Evolutionary conservation across 2,113 vertebrate genomes (phyloP).

Genomic region (Rhinolophus sinicus): DNA sequence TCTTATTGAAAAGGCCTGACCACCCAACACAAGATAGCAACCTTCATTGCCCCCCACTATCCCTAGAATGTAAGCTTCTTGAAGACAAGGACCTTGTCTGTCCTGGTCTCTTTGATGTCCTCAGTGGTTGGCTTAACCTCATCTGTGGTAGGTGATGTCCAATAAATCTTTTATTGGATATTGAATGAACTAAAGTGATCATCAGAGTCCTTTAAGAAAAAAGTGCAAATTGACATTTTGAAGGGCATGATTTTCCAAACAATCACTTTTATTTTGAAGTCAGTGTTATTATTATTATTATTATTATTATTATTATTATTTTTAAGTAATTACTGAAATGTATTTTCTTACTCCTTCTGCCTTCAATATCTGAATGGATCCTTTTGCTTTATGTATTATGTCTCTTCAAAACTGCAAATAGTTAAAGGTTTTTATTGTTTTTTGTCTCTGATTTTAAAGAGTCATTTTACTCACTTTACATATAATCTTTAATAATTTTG

Average conservation of each 20-base stretch:
- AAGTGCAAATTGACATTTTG: neutral
- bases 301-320: neutral
- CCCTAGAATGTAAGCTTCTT: neutral
- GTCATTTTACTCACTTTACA: neutral
- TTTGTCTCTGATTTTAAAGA: neutral
- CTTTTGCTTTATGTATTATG: neutral
- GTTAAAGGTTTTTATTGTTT: neutral
- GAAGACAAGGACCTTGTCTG: neutral
- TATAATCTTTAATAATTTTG: neutral
- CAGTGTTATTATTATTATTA: neutral
- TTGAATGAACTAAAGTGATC: neutral
- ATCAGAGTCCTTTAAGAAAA: neutral
- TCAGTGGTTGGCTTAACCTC: neutral
- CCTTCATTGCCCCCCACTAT: neutral
- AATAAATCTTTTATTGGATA: neutral
- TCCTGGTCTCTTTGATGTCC: neutral
- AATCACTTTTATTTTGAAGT: neutral
- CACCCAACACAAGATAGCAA: neutral
- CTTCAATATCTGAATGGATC: neutral
- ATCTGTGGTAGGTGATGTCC: neutral
- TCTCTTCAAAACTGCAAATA: neutral
- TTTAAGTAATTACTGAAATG: neutral
- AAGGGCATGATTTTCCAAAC: neutral
- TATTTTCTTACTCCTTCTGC: neutral
- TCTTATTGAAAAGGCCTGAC: neutral